Evolutionary conservation across 1,140 invertebrate species (phyloP), one percentile per base, ranked within the genome.

Genomic region (Whitmania pigra): DNA sequence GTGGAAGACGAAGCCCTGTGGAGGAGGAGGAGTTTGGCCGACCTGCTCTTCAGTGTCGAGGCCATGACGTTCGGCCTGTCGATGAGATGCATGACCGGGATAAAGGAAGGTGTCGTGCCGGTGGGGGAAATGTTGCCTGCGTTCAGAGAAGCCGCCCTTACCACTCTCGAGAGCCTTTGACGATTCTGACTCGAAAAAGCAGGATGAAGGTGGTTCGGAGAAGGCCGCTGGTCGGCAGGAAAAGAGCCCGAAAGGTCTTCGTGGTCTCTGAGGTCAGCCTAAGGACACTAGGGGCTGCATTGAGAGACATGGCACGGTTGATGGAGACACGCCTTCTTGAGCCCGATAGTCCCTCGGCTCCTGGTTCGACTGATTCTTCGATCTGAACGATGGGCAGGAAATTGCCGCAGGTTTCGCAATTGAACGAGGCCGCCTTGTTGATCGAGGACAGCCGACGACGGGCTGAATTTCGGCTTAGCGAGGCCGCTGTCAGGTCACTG

Each of bases 331-430:
- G 18, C n/a, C 49, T 70, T 18, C 43, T 49, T 1, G 43, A 49
- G 17, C 69, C 22, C 57, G 57, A 11, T n/a, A 63, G 57, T 15
- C 29, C 22, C 3, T 63, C 29, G 2, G 57, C 9, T 11, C 22
- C 22, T 13, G 57, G 22, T 22, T 22, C 22, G 22, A 31, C 11
- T 63, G 57, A 11, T 20, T 70, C 43, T 31, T 70, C 69, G 25
- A 70, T 53, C 69, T 70, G 69, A 70, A 70, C 69, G 22, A 70
- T 49, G 2, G 69, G 69, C 36, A 70, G 29, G 53, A 49, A 70
- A 15, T 49, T 49, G 20, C 69, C 69, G 69, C 69, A 70, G 18
- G 69, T 31, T 29, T 70, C 69, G 49, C 69, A 70, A 25, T 70
- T 70, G 31, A 70, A 53, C 1, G 69, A 70, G n/a, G 69, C 69